A percentile compares a stretch with the other conserved stretches of the same genome.
phyloP scores from a whole-genome alignment of 2,888 invertebrate species.

The Idaea dimidiata region DNA sequence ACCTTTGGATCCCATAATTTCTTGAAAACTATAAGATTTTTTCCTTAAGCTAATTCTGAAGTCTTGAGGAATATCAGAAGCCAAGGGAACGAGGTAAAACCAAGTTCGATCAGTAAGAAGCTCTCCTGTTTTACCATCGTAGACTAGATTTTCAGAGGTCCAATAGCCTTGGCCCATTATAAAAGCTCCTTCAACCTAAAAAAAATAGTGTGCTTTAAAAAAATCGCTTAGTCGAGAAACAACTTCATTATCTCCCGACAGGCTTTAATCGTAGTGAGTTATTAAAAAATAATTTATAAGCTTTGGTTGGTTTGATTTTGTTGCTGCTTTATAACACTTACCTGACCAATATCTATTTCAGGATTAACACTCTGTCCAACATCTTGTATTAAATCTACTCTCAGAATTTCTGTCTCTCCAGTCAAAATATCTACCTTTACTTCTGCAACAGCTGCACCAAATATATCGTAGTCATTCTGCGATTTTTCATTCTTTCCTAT shows the following conservation, averaged over 20 bases:
- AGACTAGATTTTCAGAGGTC: constrained; percentile 82
- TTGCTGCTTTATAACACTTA: constrained; percentile 31
- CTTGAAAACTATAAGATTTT: constrained; percentile 31
- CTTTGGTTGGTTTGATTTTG: background rate
- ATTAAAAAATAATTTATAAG: constrained; percentile 5
- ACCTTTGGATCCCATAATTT: constrained; percentile 48
- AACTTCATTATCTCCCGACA: too few relatives aligned
- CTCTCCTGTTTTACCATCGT: constrained; percentile 78
- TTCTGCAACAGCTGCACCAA: constrained; percentile 82
- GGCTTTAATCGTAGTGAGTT: constrained; percentile 1
- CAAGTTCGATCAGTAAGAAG: constrained; percentile 84
- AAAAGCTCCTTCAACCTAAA: constrained; percentile 83
- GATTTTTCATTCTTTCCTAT: constrained; percentile 23
- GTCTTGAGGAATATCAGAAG: constrained; percentile 83
- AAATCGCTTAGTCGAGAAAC: background rate
- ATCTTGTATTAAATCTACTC: constrained; percentile 84
- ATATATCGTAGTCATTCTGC: constrained; percentile 49
- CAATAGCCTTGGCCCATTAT: constrained; percentile 85
- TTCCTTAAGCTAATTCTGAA: constrained; percentile 79
- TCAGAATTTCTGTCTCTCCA: constrained; percentile 81
- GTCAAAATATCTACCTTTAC: constrained; percentile 87
- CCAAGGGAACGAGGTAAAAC: constrained; percentile 84
- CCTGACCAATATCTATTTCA: constrained; percentile 84
- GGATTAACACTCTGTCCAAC: constrained; percentile 84
- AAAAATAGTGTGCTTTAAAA: constrained; percentile 2